Base-by-base conservation (phyloP, 1,140 invertebrate species). In the Apolygus lucorum region DNA sequence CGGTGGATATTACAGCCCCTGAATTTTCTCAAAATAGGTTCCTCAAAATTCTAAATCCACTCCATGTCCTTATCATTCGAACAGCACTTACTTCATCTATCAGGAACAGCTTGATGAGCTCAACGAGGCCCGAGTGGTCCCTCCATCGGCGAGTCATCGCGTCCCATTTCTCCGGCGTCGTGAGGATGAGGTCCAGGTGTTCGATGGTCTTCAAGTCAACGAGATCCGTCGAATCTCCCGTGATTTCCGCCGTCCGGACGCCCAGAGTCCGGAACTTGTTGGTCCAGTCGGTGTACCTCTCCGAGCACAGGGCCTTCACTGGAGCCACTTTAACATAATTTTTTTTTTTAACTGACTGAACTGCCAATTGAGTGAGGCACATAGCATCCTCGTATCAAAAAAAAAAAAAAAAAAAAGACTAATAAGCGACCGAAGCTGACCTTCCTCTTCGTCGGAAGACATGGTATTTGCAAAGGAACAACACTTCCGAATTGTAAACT, bases 141-240 rank as follows among this genome's bases (percentile, higher is more conserved):
- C 82, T 84, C 87, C 87, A 91, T 72, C 83, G 82, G 71, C 90
- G 81, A 0, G 89, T 92, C 54, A 92, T 75, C 69, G 86, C 86
- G 76, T 93, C 90, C 89, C 89, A 92, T 80, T 92, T 92, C 78
- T 92, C 90, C 8, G 91, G 90, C 2, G 91, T 93, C 14, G 90
- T 91, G 71, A 91, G 82, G 73, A 93, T 88, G 34, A 93, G 75
- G 71, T 85, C 78, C 26, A 77, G 77, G 52, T 79, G 62, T 26
- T 80, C 73, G 1, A 84, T 70, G 21, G 76, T 73, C 72, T 42
- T 24, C 70, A 86, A 84, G 73, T 90, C 85, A 28, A 86, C 80
- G n/a, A 80, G 74, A 65, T 90, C 85, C 63, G 89, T 85, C 52
- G 83, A 84, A 76, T 92, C 90, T 1, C 90, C 90, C 2, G 90